phyloP scores from a whole-genome alignment of 2,797 vertebrate species.

The Philypnodon macrostomus region DNA sequence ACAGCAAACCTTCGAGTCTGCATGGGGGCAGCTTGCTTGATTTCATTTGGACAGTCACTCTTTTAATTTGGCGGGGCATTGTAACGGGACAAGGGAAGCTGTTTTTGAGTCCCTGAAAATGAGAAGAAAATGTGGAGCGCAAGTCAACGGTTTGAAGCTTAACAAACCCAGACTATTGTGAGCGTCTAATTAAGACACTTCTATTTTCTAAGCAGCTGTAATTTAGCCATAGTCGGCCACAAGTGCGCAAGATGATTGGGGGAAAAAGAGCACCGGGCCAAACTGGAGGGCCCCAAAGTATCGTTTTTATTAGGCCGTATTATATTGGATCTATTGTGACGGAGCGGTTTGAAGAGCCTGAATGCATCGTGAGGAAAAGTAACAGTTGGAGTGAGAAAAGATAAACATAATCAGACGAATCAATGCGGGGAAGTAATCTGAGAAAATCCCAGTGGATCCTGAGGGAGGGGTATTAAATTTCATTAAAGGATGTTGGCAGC shows the following conservation, averaged over 20 bases:
- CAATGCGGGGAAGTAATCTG: too few species aligned
- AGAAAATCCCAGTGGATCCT: too few species aligned
- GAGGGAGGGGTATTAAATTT: too few species aligned
- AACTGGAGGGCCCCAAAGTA: conserved; percentile 31
- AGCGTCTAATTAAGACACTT: conserved; percentile 78
- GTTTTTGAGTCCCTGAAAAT: conserved; percentile 61
- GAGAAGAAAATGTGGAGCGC: conserved; percentile 63
- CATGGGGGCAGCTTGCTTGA: conserved; percentile 64
- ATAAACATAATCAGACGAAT: conserved; percentile 6
- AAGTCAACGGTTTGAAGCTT: conserved; percentile 66
- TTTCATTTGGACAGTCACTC: too few species aligned
- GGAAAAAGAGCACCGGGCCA: conserved; percentile 57
- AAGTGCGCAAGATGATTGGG: conserved; percentile 64
- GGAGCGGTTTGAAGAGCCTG: conserved; percentile 41
- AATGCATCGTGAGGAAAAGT: conserved; percentile 62
- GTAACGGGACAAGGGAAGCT: conserved; percentile 65
- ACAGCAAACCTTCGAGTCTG: conserved; percentile 9
- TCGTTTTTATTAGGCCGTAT: conserved; percentile 25
- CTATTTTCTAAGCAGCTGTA: conserved; percentile 65
- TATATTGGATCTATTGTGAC: conserved; percentile 66
- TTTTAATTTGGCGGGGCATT: conserved; percentile 76
- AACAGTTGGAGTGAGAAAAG: conserved; percentile 37
- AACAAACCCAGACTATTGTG: conserved; percentile 47
- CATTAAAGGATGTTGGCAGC: too few species aligned
- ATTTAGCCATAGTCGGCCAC: conserved; percentile 69